Percentiles rank a stretch among this genome's conserved stretches.
These are phyloP conservation scores for Drosophila ogumai DNA, from an alignment of 1,140 invertebrate genomes.

Conservation along the genomic window DNA sequence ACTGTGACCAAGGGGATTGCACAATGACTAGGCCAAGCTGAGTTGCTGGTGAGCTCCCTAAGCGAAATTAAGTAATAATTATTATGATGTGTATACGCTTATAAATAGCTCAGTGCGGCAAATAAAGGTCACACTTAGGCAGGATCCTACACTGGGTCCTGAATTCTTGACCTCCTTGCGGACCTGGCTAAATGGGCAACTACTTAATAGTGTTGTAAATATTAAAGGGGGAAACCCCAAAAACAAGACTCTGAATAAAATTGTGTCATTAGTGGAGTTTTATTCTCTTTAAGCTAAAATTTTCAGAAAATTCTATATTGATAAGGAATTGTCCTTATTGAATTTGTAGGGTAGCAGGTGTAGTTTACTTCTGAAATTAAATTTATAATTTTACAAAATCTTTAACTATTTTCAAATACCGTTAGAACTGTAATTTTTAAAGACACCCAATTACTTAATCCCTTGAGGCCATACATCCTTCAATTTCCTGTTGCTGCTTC, in stretches of 20 bases:
- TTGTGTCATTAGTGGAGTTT: conserved; percentile 2
- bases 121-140: conserved; percentile 47
- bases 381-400: neutral
- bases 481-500: neutral
- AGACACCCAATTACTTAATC: neutral
- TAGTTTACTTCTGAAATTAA: neutral
- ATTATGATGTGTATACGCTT: conserved; percentile 56
- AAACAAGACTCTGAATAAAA: neutral
- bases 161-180: conserved; percentile 35
- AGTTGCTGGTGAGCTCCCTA: conserved; percentile 16
- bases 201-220: conserved; percentile 13
- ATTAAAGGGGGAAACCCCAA: conserved; percentile 10
- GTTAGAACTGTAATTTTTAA: neutral
- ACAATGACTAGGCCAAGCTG: conserved; percentile 53
- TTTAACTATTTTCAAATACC: neutral
- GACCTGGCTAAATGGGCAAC: neutral
- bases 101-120: conserved; percentile 33
- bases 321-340: no score
- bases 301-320: no score
- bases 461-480: no score
- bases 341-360: neutral
- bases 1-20: conserved; percentile 61
- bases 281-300: no score
- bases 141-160: conserved; percentile 12
- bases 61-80: conserved; percentile 61